phyloP scores from a whole-genome alignment of 2,113 vertebrate genomes.

The Lepus americanus region DNA sequence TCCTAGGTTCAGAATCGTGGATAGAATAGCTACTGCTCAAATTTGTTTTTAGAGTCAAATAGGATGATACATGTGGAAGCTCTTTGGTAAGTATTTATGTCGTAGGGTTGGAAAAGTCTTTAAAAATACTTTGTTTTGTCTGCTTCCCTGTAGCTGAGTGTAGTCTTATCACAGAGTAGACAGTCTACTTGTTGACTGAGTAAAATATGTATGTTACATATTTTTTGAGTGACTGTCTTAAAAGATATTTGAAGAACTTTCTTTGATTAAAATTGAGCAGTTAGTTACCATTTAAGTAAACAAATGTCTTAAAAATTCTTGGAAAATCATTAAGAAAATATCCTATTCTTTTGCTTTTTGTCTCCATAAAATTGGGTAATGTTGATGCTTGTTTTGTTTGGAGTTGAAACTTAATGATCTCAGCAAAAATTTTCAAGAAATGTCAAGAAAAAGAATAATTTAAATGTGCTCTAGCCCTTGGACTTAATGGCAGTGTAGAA shows the following conservation, averaged over 20 bases:
- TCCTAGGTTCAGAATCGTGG: slow-evolving; percentile 31
- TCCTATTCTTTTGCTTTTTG: not conserved
- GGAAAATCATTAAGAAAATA: slow-evolving; percentile 7
- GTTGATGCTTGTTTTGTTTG: slow-evolving; percentile 21
- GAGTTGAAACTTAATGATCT: slow-evolving; percentile 51
- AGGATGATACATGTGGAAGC: not conserved
- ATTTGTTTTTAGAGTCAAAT: slow-evolving; percentile 5
- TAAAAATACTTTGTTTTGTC: slow-evolving; percentile 13
- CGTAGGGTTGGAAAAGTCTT: slow-evolving; percentile 14
- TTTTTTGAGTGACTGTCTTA: slow-evolving; percentile 50
- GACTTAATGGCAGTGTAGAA: not conserved
- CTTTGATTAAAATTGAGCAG: slow-evolving; percentile 33
- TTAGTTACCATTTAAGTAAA: not conserved
- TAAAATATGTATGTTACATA: not conserved
- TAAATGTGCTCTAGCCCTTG: slow-evolving; percentile 18
- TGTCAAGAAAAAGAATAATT: not conserved
- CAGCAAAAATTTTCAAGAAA: slow-evolving; percentile 33
- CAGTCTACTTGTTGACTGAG: not conserved
- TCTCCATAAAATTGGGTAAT: not conserved
- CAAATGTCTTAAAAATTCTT: not conserved
- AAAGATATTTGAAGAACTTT: not conserved
- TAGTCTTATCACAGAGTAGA: not conserved
- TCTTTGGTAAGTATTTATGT: slow-evolving; percentile 13
- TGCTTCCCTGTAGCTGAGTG: not conserved
- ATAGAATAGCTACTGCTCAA: not conserved